Base-by-base conservation (phyloP, 2,888 invertebrate species). In the Silvanus unidentatus region DNA sequence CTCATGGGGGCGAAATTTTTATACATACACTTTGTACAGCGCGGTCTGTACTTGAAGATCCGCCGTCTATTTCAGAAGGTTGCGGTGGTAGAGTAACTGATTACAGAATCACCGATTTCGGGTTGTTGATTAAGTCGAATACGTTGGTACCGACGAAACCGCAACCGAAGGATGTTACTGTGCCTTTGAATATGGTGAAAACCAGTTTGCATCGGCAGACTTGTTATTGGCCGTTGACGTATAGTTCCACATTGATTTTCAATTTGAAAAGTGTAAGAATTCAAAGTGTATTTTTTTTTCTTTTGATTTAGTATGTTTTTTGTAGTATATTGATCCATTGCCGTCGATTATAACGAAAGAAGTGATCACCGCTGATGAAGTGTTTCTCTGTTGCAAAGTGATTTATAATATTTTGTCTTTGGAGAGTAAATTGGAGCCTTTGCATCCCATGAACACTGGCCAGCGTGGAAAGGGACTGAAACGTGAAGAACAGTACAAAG, bases 1-100 rank as follows among this genome's bases (percentile, higher is more conserved):
- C 94, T 8, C 95, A 97, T 59, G 95, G 94, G 1, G 95, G 95
- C 0, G 96, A 96, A 74, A 88, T 98, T 57, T 97, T 93, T 75
- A 89, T 98, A 52, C 96, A 97, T 53, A 88, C 92, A 0, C 74
- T 97, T 34, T 87, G 87, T 16, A 91, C 91, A 0, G 80, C 84
- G 2, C 77, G 72, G 29, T 88, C 90, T 34, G 86, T 92, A 2
- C 78, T 95, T 42, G 96, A 97, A 68, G 97, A 97, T 69, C 92
- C 94, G 1, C 96, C 96, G 0, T 91, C 95, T 0, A 89, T 97
- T 40, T 91, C 88, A 16, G 97, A 97, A 72, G 96, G 96, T 0
- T 85, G 87, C 29, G 97, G 97, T 0, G 97, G 96, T 0, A 76
- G 94, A 34, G 90, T 97, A 34, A 90, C 93, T 0, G 97, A 97